These are phyloP conservation scores for Hermodice carunculata DNA, from an alignment of 2,888 invertebrate species.

Conservation along the genomic window DNA sequence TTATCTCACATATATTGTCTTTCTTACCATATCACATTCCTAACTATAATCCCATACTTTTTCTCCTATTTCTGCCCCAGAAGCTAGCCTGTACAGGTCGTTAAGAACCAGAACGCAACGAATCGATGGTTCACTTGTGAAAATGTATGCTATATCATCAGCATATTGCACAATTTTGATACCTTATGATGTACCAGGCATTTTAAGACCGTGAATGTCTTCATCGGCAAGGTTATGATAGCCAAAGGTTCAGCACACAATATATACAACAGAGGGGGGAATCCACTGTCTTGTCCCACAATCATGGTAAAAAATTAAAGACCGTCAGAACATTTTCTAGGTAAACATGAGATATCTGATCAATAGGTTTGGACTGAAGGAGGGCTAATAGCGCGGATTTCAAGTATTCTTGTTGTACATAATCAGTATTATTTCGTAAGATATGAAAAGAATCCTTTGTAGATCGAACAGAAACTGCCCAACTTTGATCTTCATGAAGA, in stretches of 20 bases:
- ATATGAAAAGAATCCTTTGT: background rate
- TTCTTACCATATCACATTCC: too few relatives aligned
- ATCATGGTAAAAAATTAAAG: background rate
- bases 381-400: background rate
- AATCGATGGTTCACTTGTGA: background rate
- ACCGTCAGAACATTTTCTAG: background rate
- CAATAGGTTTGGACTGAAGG: slow-evolving; percentile 1
- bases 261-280: slow-evolving; percentile 3
- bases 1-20: too few relatives aligned
- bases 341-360: background rate
- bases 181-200: background rate
- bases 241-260: background rate
- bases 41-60: too few relatives aligned
- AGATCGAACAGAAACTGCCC: background rate
- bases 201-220: background rate
- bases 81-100: background rate
- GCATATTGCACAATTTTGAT: background rate
- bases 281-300: slow-evolving; percentile 1
- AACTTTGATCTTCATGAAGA: background rate
- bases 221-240: background rate
- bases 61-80: slow-evolving; percentile 1
- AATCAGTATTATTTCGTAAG: background rate
- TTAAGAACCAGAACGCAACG: background rate
- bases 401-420: background rate
- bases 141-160: background rate